A percentile compares a stretch with the other conserved stretches of the same genome.
Evolutionary conservation across 2,113 vertebrate species (phyloP).

Genomic region (Callospermophilus lateralis): DNA sequence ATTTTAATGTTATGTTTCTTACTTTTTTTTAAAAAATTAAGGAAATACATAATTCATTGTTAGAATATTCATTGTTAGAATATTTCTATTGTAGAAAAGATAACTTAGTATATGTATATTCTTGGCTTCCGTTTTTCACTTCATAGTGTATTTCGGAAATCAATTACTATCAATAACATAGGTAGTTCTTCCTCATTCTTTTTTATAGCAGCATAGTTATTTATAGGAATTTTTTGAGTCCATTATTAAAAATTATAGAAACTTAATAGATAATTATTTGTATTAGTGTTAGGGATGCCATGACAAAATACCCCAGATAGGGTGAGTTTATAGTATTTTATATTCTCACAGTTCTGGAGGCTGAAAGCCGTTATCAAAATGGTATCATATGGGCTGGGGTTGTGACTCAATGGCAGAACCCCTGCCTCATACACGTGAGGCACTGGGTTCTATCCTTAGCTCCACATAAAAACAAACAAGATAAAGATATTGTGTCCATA

Average conservation of each 20-base stretch:
- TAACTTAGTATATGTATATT: not conserved
- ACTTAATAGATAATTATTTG: not conserved
- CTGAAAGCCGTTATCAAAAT: not conserved
- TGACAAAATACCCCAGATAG: not conserved
- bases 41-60: not conserved
- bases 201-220: not conserved
- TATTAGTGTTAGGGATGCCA: not conserved
- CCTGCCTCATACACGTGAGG: no score
- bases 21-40: not conserved
- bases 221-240: not conserved
- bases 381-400: not conserved
- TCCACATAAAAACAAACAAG: no score
- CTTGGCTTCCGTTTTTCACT: not conserved
- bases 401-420: no score
- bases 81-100: not conserved
- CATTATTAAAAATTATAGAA: constrained; percentile 4
- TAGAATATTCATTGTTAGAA: no score
- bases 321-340: not conserved
- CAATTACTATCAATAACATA: not conserved
- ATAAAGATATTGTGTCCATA: no score
- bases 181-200: not conserved
- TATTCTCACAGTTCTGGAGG: not conserved
- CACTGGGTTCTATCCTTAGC: no score
- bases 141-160: not conserved
- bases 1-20: constrained; percentile 28